Base-by-base conservation (phyloP, 2,797 vertebrate species). In the Tangara arthus region DNA sequence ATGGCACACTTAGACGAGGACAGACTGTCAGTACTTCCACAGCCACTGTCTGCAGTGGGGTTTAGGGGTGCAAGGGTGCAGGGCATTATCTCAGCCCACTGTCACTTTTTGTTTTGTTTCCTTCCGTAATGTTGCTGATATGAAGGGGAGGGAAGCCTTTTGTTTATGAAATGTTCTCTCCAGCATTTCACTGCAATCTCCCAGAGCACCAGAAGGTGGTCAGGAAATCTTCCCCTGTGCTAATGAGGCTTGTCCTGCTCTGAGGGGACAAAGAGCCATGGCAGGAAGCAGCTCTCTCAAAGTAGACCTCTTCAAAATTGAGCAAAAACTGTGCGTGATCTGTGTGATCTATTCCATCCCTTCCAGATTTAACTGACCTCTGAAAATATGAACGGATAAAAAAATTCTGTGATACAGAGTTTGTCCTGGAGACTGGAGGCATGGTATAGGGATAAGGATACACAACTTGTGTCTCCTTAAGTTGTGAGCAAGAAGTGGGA, bases 1-100 rank as follows among this genome's bases (percentile, higher is more conserved):
- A 15, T 18, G 27, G 9, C 5, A 2, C 2, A 2, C 16, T 9
- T 1, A 15, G 23, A 13, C 21, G 5, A 34, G 41, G 22, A 79
- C 52, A 34, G 26, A 30, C 59, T 34, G 37, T 2, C 41, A 61
- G 28, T 8, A 7, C 20, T 6, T 18, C 26, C 44, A 17, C 41
- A 41, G 37, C 28, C 1, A 0, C 26, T 39, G 35, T 44, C 52
- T 77, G 57, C 9, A 4, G 19, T 24, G 44, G 39, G 7, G 19
- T 16, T 89, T 30, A 6, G 15, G 49, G 39, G 32, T 17, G 15
- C 27, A n/a, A 15, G 8, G 27, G 27, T 44, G 41, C 34, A 50
- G 46, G 64, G 19, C 0, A 0, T 66, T 82, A 35, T 61, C 78
- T 90, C 61, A 92, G 26, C 64, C 64, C 18, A 3, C 6, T 64